Evolutionary conservation across 2,888 invertebrate species (phyloP).

Genomic region (Gasteruption jaculator): DNA sequence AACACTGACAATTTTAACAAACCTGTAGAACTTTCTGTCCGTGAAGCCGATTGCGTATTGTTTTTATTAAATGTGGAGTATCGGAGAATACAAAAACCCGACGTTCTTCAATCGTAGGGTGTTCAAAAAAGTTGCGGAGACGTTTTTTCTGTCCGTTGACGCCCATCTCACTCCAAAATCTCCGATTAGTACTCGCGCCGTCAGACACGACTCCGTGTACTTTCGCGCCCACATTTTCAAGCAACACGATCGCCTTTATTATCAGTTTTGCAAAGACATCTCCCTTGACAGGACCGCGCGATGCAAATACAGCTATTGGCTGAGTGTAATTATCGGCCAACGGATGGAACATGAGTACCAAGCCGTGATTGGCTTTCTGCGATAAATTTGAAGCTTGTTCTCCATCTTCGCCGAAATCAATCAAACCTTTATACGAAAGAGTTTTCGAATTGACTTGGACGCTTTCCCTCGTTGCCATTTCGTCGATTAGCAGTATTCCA

Average conservation of each 20-base stretch:
- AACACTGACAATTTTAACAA: too few relatives aligned
- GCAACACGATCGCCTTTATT: conserved; percentile 21
- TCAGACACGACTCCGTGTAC: conserved; percentile 25
- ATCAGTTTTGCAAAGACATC: conserved; percentile 17
- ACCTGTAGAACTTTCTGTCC: too few relatives aligned
- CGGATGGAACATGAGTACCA: conserved; percentile 24
- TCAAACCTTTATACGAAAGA: conserved; percentile 16
- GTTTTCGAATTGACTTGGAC: conserved; percentile 14
- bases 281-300: conserved; percentile 18
- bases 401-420: conserved; percentile 18
- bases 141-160: conserved; percentile 15
- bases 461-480: conserved; percentile 19
- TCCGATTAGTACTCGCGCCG: conserved; percentile 25
- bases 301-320: conserved; percentile 23
- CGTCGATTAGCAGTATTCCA: conserved; percentile 17
- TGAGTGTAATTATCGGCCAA: conserved; percentile 18
- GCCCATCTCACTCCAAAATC: conserved; percentile 23
- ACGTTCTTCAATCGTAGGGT: conserved; percentile 18
- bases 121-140: conserved; percentile 16
- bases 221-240: conserved; percentile 23
- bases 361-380: conserved; percentile 19
- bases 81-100: conserved; percentile 25
- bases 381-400: conserved; percentile 7
- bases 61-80: conserved; percentile 24
- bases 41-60: conserved; percentile 21